Evolutionary conservation across 2,797 vertebrate genomes (phyloP).

Genomic region (Gephyroberyx darwinii): DNA sequence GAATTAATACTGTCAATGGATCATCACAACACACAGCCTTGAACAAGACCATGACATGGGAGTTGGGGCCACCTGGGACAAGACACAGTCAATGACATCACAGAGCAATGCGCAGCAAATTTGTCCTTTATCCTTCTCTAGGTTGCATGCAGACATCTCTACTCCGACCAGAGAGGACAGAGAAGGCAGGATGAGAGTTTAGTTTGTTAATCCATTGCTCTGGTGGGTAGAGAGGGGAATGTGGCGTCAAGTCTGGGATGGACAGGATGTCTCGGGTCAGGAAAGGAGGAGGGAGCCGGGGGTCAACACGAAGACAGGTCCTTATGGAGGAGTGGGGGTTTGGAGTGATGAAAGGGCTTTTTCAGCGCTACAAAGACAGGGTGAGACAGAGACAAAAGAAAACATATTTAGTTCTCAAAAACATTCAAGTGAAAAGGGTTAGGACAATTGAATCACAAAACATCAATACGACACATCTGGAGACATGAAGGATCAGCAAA

Average conservation of each 20-base stretch:
- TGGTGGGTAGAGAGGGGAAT: slow-evolving; percentile 63
- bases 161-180: slow-evolving; percentile 59
- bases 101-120: slow-evolving; percentile 68
- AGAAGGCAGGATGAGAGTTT: slow-evolving; percentile 61
- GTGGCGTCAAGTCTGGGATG: slow-evolving; percentile 75
- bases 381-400: slow-evolving; percentile 74
- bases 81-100: slow-evolving; percentile 64
- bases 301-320: slow-evolving; percentile 77
- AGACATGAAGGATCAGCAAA: slow-evolving; percentile 25
- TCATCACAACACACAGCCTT: slow-evolving; percentile 63
- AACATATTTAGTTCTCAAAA: slow-evolving; percentile 64
- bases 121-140: slow-evolving; percentile 63
- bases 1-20: slow-evolving; percentile 71
- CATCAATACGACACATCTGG: slow-evolving; percentile 27
- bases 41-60: slow-evolving; percentile 52
- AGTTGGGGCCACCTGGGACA: slow-evolving; percentile 51
- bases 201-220: slow-evolving; percentile 52
- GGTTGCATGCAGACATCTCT: slow-evolving; percentile 77
- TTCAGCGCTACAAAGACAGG: slow-evolving; percentile 83
- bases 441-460: slow-evolving; percentile 29
- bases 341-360: slow-evolving; percentile 73
- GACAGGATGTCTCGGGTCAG: slow-evolving; percentile 76
- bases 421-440: slow-evolving; percentile 27
- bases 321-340: slow-evolving; percentile 76
- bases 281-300: slow-evolving; percentile 65